A percentile compares a stretch with the other conserved stretches of the same genome.
Evolutionary conservation across 2,888 invertebrate species (phyloP).

Genomic region (Leucozona laternaria): DNA sequence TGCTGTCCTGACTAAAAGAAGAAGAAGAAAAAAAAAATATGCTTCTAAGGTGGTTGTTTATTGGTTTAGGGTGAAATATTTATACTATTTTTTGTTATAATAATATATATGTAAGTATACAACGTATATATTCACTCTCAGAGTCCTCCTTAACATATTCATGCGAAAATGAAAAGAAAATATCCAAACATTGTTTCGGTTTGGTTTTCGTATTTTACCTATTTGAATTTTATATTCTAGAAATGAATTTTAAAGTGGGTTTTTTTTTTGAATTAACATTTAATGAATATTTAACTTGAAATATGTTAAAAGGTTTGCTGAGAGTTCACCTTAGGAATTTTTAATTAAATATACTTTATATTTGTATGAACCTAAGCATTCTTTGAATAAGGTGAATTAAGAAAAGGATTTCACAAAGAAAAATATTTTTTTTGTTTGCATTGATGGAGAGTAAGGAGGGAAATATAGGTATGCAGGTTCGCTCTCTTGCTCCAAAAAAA

Average conservation of each 20-base stretch:
- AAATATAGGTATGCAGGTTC: no score
- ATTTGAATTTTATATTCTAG: conserved; percentile 41
- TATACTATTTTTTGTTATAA: conserved; percentile 39
- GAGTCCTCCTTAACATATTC: conserved; percentile 43
- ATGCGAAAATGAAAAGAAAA: conserved; percentile 41
- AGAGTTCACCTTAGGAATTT: conserved; percentile 20
- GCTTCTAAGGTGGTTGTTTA: conserved; percentile 61
- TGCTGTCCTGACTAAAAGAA: conserved; percentile 37
- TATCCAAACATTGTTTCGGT: conserved; percentile 24
- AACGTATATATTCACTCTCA: not conserved
- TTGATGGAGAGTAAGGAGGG: no score
- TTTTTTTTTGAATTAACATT: conserved; percentile 23
- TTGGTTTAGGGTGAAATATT: conserved; percentile 61
- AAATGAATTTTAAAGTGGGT: conserved; percentile 24
- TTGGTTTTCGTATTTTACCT: conserved; percentile 16
- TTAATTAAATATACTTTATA: conserved; percentile 23
- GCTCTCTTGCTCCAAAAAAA: no score
- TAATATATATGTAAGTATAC: not conserved
- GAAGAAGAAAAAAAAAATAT: conserved; percentile 53
- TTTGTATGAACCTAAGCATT: not conserved
- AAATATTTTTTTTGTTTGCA: not conserved
- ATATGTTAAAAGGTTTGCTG: conserved; percentile 13
- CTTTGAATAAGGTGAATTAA: not conserved
- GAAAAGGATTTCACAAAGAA: not conserved
- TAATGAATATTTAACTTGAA: conserved; percentile 36